Evolutionary conservation across 2,797 vertebrate species (phyloP).

Genomic region (Enteromius viviparus): DNA sequence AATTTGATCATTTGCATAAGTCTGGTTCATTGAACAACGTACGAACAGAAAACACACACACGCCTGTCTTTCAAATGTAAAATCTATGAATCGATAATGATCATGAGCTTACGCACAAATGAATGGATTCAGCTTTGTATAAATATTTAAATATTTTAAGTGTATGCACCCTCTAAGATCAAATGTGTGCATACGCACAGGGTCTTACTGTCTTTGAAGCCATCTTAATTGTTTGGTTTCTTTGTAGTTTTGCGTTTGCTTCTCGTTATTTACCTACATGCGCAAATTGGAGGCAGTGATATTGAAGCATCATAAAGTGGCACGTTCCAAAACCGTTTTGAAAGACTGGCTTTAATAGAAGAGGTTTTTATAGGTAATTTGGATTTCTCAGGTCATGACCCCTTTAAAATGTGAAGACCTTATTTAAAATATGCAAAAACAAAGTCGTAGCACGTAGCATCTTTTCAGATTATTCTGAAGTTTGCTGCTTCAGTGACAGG

Average conservation of each 20-base stretch:
- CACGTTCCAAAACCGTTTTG: background rate
- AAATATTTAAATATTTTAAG: too few relatives aligned
- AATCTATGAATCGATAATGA: too few relatives aligned
- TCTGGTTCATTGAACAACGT: too few relatives aligned
- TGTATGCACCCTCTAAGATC: too few relatives aligned
- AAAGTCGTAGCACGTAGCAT: background rate
- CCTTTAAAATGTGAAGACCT: background rate
- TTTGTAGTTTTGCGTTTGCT: background rate
- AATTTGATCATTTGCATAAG: too few relatives aligned
- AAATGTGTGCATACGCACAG: too few relatives aligned
- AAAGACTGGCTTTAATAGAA: background rate
- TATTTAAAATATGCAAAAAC: background rate
- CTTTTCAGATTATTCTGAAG: slow-evolving; percentile 12
- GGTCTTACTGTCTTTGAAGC: too few relatives aligned
- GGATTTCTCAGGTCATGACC: background rate
- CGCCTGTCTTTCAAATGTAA: too few relatives aligned
- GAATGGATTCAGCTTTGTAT: too few relatives aligned
- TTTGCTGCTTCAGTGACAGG: background rate
- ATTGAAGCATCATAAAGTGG: background rate
- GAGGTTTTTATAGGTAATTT: background rate
- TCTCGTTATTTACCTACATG: background rate
- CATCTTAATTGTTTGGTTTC: background rate
- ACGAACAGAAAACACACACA: too few relatives aligned
- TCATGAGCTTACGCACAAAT: too few relatives aligned
- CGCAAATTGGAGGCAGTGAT: background rate